Conservation (phyloP, 2,113 vertebrate species). For the Myotis davidii region DNA sequence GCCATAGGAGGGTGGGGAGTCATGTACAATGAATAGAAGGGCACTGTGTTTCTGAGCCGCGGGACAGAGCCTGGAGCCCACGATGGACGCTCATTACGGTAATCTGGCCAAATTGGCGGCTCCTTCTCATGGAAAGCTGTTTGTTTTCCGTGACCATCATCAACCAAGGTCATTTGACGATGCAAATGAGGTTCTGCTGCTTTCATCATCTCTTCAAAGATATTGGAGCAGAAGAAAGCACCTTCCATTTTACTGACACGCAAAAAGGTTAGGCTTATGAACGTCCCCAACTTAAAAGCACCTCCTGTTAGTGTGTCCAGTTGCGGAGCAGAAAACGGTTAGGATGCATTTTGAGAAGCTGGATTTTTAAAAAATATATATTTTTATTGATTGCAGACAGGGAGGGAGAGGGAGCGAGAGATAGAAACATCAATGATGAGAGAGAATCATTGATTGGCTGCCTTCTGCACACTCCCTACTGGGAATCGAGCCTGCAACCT, state of each 20-base stretch:
- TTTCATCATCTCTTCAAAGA: conserved; percentile 38
- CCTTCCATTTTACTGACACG: not conserved
- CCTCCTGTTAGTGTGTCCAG: not conserved
- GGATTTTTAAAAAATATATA: not conserved
- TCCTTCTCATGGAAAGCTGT: conserved; percentile 39
- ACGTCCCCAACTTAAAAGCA: not conserved
- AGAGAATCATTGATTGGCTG: too few relatives aligned
- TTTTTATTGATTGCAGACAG: too few relatives aligned
- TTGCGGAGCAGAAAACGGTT: conserved; percentile 4
- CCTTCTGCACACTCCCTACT: too few relatives aligned
- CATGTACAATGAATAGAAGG: conserved; percentile 63
- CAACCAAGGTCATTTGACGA: conserved; percentile 36
- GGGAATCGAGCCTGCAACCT: too few relatives aligned
- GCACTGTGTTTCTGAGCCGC: conserved; percentile 51
- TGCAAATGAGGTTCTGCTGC: conserved; percentile 28
- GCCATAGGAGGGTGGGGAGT: conserved; percentile 51
- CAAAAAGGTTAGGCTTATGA: not conserved
- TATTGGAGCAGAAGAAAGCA: conserved; percentile 3
- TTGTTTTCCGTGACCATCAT: conserved; percentile 51
- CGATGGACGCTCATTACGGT: conserved; percentile 13
- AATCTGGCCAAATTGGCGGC: conserved; percentile 6
- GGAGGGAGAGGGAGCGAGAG: too few relatives aligned
- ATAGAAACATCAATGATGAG: too few relatives aligned
- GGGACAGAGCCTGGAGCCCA: not conserved
- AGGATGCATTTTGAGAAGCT: not conserved